Evolutionary conservation across 2,888 invertebrate species (phyloP), one percentile per base, ranked within the genome.

Genomic region (Leptinotarsa peninsularis): DNA sequence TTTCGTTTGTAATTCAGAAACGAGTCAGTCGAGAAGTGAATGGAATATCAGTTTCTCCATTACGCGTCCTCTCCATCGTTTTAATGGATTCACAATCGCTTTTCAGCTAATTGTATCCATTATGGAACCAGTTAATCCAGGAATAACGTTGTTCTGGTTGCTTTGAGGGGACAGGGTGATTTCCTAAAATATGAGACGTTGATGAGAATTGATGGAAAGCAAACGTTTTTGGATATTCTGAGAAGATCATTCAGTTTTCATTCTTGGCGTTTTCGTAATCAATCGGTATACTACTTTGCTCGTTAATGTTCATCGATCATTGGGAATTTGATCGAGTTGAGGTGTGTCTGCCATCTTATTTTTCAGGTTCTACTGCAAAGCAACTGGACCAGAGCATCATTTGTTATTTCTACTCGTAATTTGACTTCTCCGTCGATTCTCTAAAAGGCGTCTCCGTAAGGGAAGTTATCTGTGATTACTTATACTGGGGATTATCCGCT

Each of bases 51-150:
- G 69, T 69, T 63, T 21, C 54, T 66, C 43, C 43, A 71, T 63
- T 60, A 63, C 60, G 33, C 69, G 52, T 68, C 68, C 69, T 52
- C 69, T 69, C 63, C 69, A 68, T 63, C 63, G 68, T 49, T 50
- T 15, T 73, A 69, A 73, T 69, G 73, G 63, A 73, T 69, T 69
- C 73, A 68, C 73, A 69, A 73, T 73, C 68, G 73, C 63, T 73
- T 73, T 73, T 69, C 49, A 69, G 68, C 63, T 73, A 73, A 73
- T 73, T 73, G 63, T 68, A 33, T 73, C 63, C 63, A 68, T 69
- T 69, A 69, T 68, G 52, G 63, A 73, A 69, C 73, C 63, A 33
- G 69, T 73, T 69, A 69, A 73, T 73, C 23, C 68, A 54, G 63
- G 43, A 69, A 73, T 60, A 52, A 69, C 68, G 69, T 52, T 52